phyloP scores from a whole-genome alignment of 2,888 invertebrate species.

The Pandemis heparana region DNA sequence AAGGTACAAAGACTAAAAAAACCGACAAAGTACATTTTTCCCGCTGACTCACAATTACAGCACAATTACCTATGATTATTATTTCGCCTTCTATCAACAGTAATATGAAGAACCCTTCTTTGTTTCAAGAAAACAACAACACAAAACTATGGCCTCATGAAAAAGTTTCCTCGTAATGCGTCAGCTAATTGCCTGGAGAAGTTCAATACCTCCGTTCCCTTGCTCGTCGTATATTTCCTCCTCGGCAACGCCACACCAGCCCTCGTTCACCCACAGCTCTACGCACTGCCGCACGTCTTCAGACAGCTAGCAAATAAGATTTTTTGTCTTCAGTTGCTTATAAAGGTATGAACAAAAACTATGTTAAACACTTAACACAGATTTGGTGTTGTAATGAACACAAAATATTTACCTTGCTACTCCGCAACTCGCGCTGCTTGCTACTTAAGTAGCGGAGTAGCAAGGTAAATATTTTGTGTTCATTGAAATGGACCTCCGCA shows the following conservation, averaged over 20 bases:
- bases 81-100: neutral
- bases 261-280: slow-evolving; percentile 77
- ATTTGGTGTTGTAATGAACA: neutral
- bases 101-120: neutral
- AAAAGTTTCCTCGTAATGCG: slow-evolving; percentile 10
- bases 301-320: slow-evolving; percentile 66
- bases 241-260: slow-evolving; percentile 81
- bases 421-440: too few relatives aligned
- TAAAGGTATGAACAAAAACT: neutral
- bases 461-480: too few relatives aligned
- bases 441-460: too few relatives aligned
- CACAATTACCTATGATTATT: too few relatives aligned
- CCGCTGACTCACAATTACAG: too few relatives aligned
- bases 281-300: slow-evolving; percentile 81
- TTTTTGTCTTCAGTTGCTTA: neutral
- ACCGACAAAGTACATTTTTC: too few relatives aligned
- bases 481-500: too few relatives aligned
- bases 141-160: slow-evolving; percentile 3
- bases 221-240: slow-evolving; percentile 77
- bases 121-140: neutral
- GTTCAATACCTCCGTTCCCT: slow-evolving; percentile 62
- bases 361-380: too few relatives aligned
- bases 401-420: too few relatives aligned
- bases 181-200: slow-evolving; percentile 1
- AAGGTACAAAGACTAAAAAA: too few relatives aligned